Evolutionary conservation across 1,140 invertebrate species (phyloP).

Genomic region (Pinna nobilis): DNA sequence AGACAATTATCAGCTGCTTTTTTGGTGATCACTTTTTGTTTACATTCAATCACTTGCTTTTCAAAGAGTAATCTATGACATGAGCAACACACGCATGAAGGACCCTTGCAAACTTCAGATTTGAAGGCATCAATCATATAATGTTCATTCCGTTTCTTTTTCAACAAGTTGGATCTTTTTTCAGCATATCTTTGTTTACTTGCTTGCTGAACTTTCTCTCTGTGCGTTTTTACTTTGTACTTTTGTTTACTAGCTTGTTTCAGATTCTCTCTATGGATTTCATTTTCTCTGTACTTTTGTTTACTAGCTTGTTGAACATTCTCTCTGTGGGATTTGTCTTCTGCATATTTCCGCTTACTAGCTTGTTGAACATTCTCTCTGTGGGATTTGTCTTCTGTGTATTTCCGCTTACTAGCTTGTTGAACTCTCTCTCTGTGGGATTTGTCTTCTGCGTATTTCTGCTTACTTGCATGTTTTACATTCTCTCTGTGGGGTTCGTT

Average conservation of each 20-base stretch:
- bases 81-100: no score
- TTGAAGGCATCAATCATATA: background rate
- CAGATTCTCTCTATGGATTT: background rate
- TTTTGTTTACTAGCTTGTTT: constrained; percentile 3
- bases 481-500: background rate
- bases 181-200: background rate
- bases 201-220: background rate
- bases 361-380: background rate
- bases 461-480: background rate
- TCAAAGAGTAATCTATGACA: no score
- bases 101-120: no score
- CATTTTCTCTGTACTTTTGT: constrained; percentile 17
- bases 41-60: background rate
- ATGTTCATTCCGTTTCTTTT: background rate
- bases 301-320: constrained; percentile 4
- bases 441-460: background rate
- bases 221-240: constrained; percentile 1
- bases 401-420: background rate
- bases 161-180: background rate
- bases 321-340: background rate
- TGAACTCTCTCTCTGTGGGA: background rate
- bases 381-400: constrained; percentile 10
- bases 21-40: background rate
- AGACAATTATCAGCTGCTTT: background rate
- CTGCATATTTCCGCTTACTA: background rate